Evolutionary conservation across 2,113 vertebrate genomes (phyloP).

Genomic region (Lamprotornis superbus): DNA sequence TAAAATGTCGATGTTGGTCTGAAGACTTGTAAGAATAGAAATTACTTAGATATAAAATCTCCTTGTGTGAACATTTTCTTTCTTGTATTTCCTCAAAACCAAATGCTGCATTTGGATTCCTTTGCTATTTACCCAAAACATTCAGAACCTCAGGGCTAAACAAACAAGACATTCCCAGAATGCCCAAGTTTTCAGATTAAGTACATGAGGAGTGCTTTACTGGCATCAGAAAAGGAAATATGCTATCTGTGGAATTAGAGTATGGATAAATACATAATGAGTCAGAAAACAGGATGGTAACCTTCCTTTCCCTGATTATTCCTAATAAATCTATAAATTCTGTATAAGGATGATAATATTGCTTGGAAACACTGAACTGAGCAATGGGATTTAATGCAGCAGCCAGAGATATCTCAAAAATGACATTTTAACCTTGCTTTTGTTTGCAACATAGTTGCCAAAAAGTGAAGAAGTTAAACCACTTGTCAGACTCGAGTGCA

Average conservation of each 20-base stretch:
- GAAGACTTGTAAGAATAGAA: neutral
- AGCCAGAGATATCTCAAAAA: neutral
- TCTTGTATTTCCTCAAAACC: neutral
- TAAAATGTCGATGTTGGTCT: neutral
- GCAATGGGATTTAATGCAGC: neutral
- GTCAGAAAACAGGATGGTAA: neutral
- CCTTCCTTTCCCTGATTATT: neutral
- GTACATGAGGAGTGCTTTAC: neutral
- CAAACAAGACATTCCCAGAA: constrained; percentile 2
- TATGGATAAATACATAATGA: neutral
- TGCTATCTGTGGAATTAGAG: neutral
- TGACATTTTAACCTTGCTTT: neutral
- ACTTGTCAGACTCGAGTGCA: neutral
- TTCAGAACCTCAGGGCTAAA: constrained; percentile 36
- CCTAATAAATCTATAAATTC: neutral
- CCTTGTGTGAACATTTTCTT: neutral
- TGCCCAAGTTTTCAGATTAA: neutral
- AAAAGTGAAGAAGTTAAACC: neutral
- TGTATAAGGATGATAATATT: neutral
- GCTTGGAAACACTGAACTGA: neutral
- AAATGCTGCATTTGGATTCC: neutral
- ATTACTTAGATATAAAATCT: constrained; percentile 2
- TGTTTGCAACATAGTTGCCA: neutral
- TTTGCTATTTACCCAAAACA: constrained; percentile 28
- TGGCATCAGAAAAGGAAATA: neutral